Evolutionary conservation across 2,888 invertebrate species (phyloP).

Genomic region (Unio delphinus): DNA sequence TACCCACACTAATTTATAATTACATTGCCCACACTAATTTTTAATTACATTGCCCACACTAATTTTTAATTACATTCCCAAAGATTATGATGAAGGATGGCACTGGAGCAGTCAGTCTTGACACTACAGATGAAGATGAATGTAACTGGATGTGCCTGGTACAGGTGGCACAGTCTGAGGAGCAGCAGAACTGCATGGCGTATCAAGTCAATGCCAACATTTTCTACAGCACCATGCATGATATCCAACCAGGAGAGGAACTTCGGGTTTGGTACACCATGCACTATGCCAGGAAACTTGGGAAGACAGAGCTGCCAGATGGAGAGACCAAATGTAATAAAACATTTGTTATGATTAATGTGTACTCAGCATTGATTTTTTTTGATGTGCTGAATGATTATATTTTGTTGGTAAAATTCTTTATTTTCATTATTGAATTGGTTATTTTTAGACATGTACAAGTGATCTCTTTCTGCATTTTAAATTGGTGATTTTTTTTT

Average conservation of each 20-base stretch:
- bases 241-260: constrained; percentile 73
- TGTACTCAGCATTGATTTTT: too few relatives aligned
- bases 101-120: constrained; percentile 72
- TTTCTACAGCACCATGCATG: constrained; percentile 65
- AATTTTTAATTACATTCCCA: too few relatives aligned
- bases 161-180: constrained; percentile 71
- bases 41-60: too few relatives aligned
- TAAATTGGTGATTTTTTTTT: too few relatives aligned
- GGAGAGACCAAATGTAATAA: constrained; percentile 55
- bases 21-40: too few relatives aligned
- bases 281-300: constrained; percentile 75
- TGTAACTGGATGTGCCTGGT: constrained; percentile 79
- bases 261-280: constrained; percentile 78
- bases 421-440: too few relatives aligned
- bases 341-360: constrained; percentile 5
- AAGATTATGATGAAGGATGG: constrained; percentile 73
- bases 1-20: too few relatives aligned
- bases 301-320: constrained; percentile 59
- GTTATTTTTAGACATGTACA: background rate
- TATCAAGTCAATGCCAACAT: constrained; percentile 74
- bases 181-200: constrained; percentile 77
- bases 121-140: constrained; percentile 75
- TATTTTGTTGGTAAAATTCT: background rate
- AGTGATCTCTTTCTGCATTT: background rate
- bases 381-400: background rate